Evolutionary conservation across 2,888 invertebrate species (phyloP), one percentile per base, ranked within the genome.

Genomic region (Rotaria macrura): DNA sequence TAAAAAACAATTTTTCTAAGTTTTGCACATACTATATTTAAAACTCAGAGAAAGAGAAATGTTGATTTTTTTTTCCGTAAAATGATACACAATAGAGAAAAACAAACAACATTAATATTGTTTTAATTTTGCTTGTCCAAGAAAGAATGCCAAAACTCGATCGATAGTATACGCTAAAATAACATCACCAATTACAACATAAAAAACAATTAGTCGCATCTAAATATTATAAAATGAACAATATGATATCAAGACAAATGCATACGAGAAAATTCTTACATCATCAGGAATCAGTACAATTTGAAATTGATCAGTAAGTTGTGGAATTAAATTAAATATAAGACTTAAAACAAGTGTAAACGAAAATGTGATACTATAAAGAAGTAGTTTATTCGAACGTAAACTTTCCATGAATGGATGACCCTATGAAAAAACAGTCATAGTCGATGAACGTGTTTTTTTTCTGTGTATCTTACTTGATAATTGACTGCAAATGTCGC

Each of bases 401-500:
- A 99, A 92, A 89, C 96, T 95, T 91, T 98, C 97, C 99, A 99
- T 99, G 90, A 96, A 99, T 5, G 99, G 99, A 91, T 96, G 94
- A 12, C 99, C 99, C 97, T 97, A 90, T n/a, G n/a, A n/a, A n/a
- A n/a, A n/a, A n/a, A n/a, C n/a, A n/a, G n/a, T n/a, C n/a, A n/a
- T n/a, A n/a, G n/a, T n/a, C n/a, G n/a, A n/a, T n/a, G n/a, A n/a
- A n/a, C n/a, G n/a, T n/a, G n/a, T n/a, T n/a, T 49, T 43, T 29
- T 23, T 43, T 38, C 2, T 7, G 4, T 29, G 20, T n/a, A 3
- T 89, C 91, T 91, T 92, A 97, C 97, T 93, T 97, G 94, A 90
- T 99, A 99, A 92, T 99, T 99, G 87, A 99, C 96, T 86, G 97
- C 97, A 92, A 99, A 99, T 23, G 99, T 99, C 2, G 96, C 95